These are phyloP conservation scores for Smittia sp. DNA, from an alignment of 2,888 invertebrate species.

Conservation along the genomic window DNA sequence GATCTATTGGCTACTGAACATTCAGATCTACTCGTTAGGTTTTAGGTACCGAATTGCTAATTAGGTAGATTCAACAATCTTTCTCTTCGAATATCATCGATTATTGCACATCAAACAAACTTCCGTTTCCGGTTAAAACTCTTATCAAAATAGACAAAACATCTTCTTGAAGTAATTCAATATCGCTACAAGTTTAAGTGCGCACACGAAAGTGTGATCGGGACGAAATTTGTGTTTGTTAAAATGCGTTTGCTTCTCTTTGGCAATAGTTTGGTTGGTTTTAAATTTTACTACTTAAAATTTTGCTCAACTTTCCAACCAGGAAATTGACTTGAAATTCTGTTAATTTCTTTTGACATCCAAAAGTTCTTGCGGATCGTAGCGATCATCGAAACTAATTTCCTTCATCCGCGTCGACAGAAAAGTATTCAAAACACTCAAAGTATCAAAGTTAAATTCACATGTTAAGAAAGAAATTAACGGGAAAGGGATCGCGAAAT, in stretches of 20 bases:
- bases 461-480: background rate
- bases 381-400: too few relatives aligned
- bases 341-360: background rate
- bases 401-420: background rate
- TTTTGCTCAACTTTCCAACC: background rate
- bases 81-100: too few relatives aligned
- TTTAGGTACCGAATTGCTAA: too few relatives aligned
- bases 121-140: background rate
- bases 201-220: background rate
- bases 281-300: background rate
- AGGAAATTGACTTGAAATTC: slow-evolving; percentile 1
- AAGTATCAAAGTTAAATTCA: background rate
- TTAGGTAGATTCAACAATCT: too few relatives aligned
- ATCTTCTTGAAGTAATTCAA: background rate
- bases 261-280: background rate
- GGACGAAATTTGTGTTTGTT: slow-evolving; percentile 15
- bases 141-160: slow-evolving; percentile 18
- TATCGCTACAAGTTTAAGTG: slow-evolving; percentile 7
- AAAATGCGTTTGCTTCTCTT: background rate
- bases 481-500: slow-evolving; percentile 21
- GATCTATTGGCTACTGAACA: too few relatives aligned
- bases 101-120: too few relatives aligned
- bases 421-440: background rate
- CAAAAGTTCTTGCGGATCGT: background rate
- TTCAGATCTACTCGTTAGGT: too few relatives aligned